Evolutionary conservation across 2,888 invertebrate species (phyloP), one percentile per base, ranked within the genome.

Genomic region (Noctua comes): DNA sequence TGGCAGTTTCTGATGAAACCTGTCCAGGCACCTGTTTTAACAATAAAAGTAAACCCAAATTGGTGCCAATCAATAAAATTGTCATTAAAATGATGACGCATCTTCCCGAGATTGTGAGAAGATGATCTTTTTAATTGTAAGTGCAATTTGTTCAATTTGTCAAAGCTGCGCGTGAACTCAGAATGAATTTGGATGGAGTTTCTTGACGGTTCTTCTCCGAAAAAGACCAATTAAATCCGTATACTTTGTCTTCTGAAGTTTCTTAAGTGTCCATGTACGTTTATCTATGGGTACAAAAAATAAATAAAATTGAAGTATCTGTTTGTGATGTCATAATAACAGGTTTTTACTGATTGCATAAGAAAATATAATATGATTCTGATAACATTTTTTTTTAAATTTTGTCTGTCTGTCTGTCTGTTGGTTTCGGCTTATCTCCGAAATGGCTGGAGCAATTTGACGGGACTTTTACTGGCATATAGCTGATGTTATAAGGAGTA

Each of bases 1-100:
- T 76, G 71, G 78, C 59, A 66, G 75, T 62, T 82, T 83, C 77
- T 77, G 78, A 64, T 13, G n/a, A 70, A 87, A 88, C 85, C 83
- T 68, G 89, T 84, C 73, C 75, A 65, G 62, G 48, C 74, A 77
- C 73, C 77, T 83, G 79, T 43, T 84, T 72, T 59, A 70, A 40
- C 62, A 82, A 69, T 80, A 77, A 83, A 87, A 80, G 24, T 79
- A n/a, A 79, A 74, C 68, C 57, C 43, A 69, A 81, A 73, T 76
- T 72, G 31, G 36, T 43, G 75, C 8, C 24, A 74, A 76, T 72
- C 36, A 71, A 75, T 80, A 77, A 82, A 86, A 77, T 57, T 66
- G 46, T 48, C 68, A 77, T 84, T 81, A 66, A 86, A 76, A 75
- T 54, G 7, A 71, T 73, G 43, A 65, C 24, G 65, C 24, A 64